A percentile compares a stretch with the other conserved stretches of the same genome.
Evolutionary conservation across 2,113 vertebrate species (phyloP).

Genomic region (Chunga burmeisteri): DNA sequence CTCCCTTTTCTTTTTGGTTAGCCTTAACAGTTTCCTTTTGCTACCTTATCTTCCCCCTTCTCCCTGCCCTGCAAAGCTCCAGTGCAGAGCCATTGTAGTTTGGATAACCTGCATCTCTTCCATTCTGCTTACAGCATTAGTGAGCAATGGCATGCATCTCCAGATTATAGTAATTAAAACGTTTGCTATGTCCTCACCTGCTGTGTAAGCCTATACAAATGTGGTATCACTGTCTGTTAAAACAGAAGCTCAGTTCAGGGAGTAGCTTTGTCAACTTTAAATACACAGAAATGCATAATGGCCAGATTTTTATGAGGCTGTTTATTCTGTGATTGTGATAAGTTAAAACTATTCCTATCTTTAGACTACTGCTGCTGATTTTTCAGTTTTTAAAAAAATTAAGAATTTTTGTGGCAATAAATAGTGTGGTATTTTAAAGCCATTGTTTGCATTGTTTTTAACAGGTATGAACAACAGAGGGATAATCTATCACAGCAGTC

Average conservation of each 20-base stretch:
- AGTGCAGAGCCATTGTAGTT: neutral
- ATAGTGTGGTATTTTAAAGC: neutral
- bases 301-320: neutral
- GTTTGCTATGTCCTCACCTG: neutral
- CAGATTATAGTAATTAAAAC: neutral
- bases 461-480: conserved; percentile 94
- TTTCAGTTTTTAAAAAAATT: neutral
- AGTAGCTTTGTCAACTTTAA: neutral
- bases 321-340: neutral
- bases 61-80: neutral
- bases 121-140: neutral
- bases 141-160: neutral
- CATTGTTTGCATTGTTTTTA: neutral
- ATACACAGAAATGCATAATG: neutral
- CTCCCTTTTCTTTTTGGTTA: neutral
- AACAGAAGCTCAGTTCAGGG: neutral
- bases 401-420: neutral
- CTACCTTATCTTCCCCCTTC: neutral
- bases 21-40: neutral
- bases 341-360: neutral
- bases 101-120: neutral
- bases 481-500: conserved; percentile 97
- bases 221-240: rapidly evolving
- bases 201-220: neutral
- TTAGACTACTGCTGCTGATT: neutral